Conservation (phyloP, 2,797 vertebrate genomes). For the Molothrus ater region DNA sequence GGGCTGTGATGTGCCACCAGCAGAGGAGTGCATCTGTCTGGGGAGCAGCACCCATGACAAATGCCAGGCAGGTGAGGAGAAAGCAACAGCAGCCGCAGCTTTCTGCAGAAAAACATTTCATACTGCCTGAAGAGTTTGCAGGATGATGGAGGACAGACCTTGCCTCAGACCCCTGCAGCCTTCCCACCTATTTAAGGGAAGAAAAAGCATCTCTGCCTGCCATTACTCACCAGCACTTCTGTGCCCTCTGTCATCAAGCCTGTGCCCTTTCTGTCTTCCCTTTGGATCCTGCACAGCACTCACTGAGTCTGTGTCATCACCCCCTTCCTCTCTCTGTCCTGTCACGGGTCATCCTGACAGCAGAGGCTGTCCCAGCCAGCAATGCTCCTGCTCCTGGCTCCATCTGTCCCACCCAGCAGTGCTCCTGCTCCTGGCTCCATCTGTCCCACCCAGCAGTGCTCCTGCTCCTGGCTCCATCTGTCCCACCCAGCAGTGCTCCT, state of each 20-base stretch:
- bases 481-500: neutral
- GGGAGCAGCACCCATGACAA: rapidly evolving
- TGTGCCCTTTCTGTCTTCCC: neutral
- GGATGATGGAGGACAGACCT: neutral
- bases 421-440: too few relatives aligned
- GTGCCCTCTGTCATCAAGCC: neutral
- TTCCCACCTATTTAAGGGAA: neutral
- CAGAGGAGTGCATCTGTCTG: neutral
- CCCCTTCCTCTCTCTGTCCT: neutral
- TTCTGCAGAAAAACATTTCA: neutral
- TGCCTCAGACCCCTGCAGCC: neutral
- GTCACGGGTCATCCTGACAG: rapidly evolving
- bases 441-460: neutral
- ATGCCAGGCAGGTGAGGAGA: neutral
- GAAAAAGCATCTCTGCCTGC: neutral
- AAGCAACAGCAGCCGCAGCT: neutral
- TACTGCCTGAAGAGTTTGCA: neutral
- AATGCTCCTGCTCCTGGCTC: too few relatives aligned
- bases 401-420: too few relatives aligned
- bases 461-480: too few relatives aligned
- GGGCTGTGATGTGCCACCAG: neutral
- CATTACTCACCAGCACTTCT: neutral
- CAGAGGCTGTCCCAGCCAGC: neutral
- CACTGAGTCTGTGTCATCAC: neutral
- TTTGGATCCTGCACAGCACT: neutral